Conservation (phyloP, 2,888 invertebrate species). For the Agrochola lychnidis region DNA sequence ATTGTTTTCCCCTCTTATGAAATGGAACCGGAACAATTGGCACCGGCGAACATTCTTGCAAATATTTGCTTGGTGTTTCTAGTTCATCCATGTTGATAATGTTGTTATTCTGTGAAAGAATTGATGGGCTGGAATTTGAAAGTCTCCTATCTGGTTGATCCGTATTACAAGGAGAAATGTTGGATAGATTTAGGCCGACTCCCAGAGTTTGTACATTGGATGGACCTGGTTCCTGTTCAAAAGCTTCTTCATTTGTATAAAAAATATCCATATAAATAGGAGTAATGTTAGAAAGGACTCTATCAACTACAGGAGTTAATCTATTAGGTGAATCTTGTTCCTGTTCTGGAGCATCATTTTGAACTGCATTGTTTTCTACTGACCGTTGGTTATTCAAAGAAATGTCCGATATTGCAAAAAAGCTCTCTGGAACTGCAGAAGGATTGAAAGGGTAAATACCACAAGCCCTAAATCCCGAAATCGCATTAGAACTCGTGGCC, state of each 20-base stretch:
- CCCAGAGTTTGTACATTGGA: slow-evolving; percentile 19
- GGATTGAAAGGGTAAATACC: slow-evolving; percentile 61
- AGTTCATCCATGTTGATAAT: slow-evolving; percentile 17
- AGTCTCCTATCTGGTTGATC: slow-evolving; percentile 14
- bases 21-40: no score
- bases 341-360: slow-evolving; percentile 22
- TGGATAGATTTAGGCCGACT: slow-evolving; percentile 15
- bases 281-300: no score
- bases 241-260: slow-evolving; percentile 17
- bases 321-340: slow-evolving; percentile 16
- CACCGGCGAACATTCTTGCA: slow-evolving; percentile 41
- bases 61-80: slow-evolving; percentile 47
- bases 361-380: slow-evolving; percentile 16
- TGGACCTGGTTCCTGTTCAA: slow-evolving; percentile 22
- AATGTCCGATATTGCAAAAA: slow-evolving; percentile 17
- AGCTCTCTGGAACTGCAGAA: slow-evolving; percentile 55
- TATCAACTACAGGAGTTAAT: slow-evolving; percentile 18
- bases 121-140: slow-evolving; percentile 19
- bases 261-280: slow-evolving; percentile 6
- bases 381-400: slow-evolving; percentile 15
- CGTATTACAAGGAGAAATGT: slow-evolving; percentile 9
- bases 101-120: slow-evolving; percentile 11
- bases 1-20: background rate
- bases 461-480: slow-evolving; percentile 57
- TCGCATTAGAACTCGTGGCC: slow-evolving; percentile 58